These are phyloP conservation scores for Cryptotis parvus DNA, from an alignment of 2,113 vertebrate genomes.

Conservation along the genomic window DNA sequence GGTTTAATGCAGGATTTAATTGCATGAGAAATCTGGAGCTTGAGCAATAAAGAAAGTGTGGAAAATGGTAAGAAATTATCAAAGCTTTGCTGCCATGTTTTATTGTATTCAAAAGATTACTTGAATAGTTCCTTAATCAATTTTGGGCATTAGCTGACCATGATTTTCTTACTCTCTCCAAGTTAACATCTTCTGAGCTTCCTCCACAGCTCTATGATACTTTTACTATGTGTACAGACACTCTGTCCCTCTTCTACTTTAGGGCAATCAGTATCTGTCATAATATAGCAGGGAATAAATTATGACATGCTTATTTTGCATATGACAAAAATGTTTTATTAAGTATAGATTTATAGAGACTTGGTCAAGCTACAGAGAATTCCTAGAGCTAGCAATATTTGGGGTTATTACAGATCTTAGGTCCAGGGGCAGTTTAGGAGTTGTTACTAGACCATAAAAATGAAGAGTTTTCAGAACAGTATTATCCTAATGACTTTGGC, in stretches of 20 bases:
- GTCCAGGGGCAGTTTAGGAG: background rate
- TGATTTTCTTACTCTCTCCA: background rate
- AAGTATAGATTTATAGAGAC: background rate
- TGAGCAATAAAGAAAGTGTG: background rate
- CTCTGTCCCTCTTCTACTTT: accelerated
- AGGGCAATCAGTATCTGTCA: background rate
- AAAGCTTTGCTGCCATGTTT: background rate
- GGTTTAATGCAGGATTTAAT: background rate
- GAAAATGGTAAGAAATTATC: background rate
- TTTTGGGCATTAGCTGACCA: background rate
- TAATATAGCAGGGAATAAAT: background rate
- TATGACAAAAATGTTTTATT: background rate
- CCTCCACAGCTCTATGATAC: background rate
- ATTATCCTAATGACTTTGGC: background rate
- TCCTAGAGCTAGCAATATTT: background rate
- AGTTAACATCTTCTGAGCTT: background rate
- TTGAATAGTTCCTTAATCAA: background rate
- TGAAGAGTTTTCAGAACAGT: background rate
- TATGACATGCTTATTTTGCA: background rate
- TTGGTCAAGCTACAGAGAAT: background rate
- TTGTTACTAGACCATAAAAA: background rate
- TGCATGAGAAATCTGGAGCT: background rate
- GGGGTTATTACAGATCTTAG: background rate
- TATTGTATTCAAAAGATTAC: background rate
- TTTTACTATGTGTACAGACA: no score